Conservation (phyloP, 2,113 vertebrate species). For the Seriola dumerili region DNA sequence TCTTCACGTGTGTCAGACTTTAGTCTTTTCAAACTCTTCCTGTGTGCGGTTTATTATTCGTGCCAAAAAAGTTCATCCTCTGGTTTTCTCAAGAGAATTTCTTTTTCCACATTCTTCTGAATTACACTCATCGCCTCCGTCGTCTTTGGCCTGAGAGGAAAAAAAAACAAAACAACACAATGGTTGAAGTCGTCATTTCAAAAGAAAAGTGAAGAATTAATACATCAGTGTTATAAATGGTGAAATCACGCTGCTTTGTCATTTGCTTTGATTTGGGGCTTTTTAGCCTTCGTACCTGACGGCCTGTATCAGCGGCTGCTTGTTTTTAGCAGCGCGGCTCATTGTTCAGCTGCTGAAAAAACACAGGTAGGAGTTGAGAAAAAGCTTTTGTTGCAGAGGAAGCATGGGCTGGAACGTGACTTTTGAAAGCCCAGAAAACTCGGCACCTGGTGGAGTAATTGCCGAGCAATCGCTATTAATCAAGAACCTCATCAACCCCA, state of each 20-base stretch:
- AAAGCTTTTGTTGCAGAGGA: conserved; percentile 43
- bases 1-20: no score
- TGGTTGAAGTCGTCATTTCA: background rate
- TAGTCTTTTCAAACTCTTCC: no score
- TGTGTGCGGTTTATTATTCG: no score
- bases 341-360: conserved; percentile 30
- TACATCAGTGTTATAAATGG: conserved; percentile 1
- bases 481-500: conserved; percentile 72
- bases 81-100: no score
- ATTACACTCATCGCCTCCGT: no score
- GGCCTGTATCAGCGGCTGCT: background rate
- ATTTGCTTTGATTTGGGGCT: conserved; percentile 4
- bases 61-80: no score
- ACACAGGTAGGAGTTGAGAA: conserved; percentile 7
- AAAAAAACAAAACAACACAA: background rate
- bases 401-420: conserved; percentile 1
- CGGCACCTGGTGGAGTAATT: conserved; percentile 63
- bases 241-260: background rate
- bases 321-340: conserved; percentile 21
- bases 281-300: conserved; percentile 37
- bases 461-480: conserved; percentile 55
- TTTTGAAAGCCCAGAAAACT: conserved; percentile 54
- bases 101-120: no score
- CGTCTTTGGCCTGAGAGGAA: no score
- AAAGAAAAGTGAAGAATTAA: background rate